These are phyloP conservation scores for Phoeniculus purpureus DNA, from an alignment of 2,797 vertebrate genomes.

Conservation along the genomic window DNA sequence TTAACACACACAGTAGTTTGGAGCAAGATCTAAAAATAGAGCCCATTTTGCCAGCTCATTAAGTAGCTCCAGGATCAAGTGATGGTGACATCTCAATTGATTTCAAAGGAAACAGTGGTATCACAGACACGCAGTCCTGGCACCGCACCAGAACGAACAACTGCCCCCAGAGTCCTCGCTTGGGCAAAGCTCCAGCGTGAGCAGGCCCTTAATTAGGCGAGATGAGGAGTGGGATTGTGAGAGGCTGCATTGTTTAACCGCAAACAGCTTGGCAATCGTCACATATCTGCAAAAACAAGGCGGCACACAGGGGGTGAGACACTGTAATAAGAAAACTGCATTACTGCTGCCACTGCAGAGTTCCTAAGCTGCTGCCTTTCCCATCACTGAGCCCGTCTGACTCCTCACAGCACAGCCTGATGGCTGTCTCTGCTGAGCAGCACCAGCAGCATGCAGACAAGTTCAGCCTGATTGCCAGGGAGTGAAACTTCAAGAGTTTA, in stretches of 20 bases:
- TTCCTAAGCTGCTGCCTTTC: background rate
- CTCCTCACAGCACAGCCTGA: fast-evolving
- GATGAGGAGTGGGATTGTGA: slow-evolving; percentile 49
- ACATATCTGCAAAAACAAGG: background rate
- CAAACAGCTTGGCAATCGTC: slow-evolving; percentile 50
- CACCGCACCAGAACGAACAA: slow-evolving; percentile 31
- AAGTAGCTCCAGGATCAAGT: slow-evolving; percentile 59
- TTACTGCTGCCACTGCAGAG: background rate
- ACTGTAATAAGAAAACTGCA: slow-evolving; percentile 38
- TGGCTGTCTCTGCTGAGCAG: background rate
- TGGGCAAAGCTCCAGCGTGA: slow-evolving; percentile 28
- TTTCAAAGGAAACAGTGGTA: slow-evolving; percentile 39
- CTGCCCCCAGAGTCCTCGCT: background rate
- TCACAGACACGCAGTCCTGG: slow-evolving; percentile 13
- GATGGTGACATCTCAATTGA: slow-evolving; percentile 64
- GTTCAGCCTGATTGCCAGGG: background rate
- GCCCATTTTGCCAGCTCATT: slow-evolving; percentile 58
- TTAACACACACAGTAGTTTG: background rate
- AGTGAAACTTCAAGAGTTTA: fast-evolving
- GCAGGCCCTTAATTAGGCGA: slow-evolving; percentile 31
- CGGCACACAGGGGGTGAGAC: background rate
- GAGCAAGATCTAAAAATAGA: slow-evolving; percentile 61
- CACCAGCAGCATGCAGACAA: fast-evolving
- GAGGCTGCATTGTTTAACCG: slow-evolving; percentile 25
- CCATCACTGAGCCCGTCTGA: background rate